These are phyloP conservation scores for Papilio elwesi DNA, from an alignment of 2,888 invertebrate species.

Conservation along the genomic window DNA sequence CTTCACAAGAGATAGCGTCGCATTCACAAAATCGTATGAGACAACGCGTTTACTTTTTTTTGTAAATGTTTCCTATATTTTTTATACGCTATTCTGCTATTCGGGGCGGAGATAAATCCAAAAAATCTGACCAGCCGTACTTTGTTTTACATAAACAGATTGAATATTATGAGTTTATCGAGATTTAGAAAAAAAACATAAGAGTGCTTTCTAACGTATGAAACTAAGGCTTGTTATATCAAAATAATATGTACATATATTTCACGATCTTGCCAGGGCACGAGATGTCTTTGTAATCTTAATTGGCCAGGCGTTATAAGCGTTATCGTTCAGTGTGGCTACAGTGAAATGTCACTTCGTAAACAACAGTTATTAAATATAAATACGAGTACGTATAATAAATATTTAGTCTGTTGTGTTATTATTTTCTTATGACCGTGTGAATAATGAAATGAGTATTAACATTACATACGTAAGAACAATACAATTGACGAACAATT, in stretches of 20 bases:
- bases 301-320: slow-evolving; percentile 18
- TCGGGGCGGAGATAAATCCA: no score
- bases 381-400: neutral
- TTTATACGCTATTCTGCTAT: no score
- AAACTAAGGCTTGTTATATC: no score
- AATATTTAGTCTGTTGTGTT: neutral
- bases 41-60: no score
- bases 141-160: no score
- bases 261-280: neutral
- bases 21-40: no score
- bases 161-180: no score
- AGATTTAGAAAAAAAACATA: no score
- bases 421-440: neutral
- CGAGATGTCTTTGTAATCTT: slow-evolving; percentile 2
- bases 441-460: neutral
- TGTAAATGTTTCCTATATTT: no score
- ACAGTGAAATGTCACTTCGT: neutral
- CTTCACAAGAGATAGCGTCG: no score
- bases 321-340: neutral
- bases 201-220: no score
- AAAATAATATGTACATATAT: neutral
- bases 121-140: no score
- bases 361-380: neutral
- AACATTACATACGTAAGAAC: neutral
- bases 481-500: neutral